These are phyloP conservation scores for Gallinago jamesoni DNA, from an alignment of 2,113 vertebrate genomes.

Conservation along the genomic window DNA sequence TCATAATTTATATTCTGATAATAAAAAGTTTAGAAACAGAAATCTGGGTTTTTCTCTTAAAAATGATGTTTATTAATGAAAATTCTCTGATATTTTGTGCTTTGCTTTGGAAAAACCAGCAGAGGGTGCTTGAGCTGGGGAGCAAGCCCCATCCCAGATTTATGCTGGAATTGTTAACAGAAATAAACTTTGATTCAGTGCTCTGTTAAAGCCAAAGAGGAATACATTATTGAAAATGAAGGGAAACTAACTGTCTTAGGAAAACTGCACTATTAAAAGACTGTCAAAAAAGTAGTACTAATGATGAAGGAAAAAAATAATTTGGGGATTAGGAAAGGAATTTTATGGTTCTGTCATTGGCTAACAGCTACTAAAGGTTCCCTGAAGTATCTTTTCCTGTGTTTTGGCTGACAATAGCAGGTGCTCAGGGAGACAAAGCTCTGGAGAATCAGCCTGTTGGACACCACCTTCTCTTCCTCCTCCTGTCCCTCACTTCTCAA, in stretches of 20 bases:
- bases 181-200: not conserved
- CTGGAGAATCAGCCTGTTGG: not conserved
- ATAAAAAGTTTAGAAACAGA: not conserved
- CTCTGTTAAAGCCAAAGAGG: not conserved
- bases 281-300: not conserved
- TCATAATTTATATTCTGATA: not conserved
- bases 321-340: not conserved
- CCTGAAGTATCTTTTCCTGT: not conserved
- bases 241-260: not conserved
- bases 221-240: not conserved
- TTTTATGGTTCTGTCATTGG: not conserved
- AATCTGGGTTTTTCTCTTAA: not conserved
- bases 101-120: conserved; percentile 46
- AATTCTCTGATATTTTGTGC: not conserved
- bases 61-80: not conserved
- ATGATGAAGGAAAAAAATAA: not conserved
- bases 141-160: not conserved
- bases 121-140: conserved; percentile 56
- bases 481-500: not conserved
- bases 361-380: not conserved
- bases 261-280: not conserved
- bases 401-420: not conserved
- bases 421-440: not conserved
- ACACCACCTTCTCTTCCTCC: not conserved
- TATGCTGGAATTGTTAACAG: not conserved